These are phyloP conservation scores for Chrysotoxum bicinctum DNA, from an alignment of 2,888 invertebrate species.

Conservation along the genomic window DNA sequence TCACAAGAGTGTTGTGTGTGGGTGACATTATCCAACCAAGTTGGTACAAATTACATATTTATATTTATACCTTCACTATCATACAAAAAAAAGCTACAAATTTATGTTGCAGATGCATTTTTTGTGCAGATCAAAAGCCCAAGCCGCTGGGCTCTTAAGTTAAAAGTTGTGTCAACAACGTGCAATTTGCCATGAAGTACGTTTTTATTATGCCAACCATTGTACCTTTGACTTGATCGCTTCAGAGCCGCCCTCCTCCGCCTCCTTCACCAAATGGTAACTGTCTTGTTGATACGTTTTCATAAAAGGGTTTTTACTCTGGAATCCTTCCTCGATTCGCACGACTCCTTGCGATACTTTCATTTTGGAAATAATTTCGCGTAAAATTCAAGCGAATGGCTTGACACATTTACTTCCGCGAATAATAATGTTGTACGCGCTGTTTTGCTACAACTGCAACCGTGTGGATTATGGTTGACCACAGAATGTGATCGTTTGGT, in stretches of 20 bases:
- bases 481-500: slow-evolving; percentile 61
- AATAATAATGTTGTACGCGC: slow-evolving; percentile 37
- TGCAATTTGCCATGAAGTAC: slow-evolving; percentile 54
- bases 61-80: neutral
- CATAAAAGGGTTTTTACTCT: slow-evolving; percentile 2
- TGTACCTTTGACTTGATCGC: neutral
- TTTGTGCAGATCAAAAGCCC: slow-evolving; percentile 13
- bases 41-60: neutral
- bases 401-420: slow-evolving; percentile 64
- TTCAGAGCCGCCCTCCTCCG: neutral
- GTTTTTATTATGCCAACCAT: slow-evolving; percentile 60
- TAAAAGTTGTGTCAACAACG: slow-evolving; percentile 28
- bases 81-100: neutral
- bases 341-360: slow-evolving; percentile 56
- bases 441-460: slow-evolving; percentile 8
- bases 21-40: slow-evolving; percentile 21
- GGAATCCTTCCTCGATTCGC: neutral
- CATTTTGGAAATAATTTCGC: slow-evolving; percentile 46
- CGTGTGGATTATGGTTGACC: slow-evolving; percentile 46
- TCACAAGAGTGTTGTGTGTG: slow-evolving; percentile 15
- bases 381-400: slow-evolving; percentile 44
- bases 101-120: neutral
- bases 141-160: slow-evolving; percentile 16
- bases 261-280: neutral
- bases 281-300: neutral